A percentile compares a stretch with the other conserved stretches of the same genome.
phyloP scores from a whole-genome alignment of 2,797 vertebrate species.

The Sarcoramphus papa region DNA sequence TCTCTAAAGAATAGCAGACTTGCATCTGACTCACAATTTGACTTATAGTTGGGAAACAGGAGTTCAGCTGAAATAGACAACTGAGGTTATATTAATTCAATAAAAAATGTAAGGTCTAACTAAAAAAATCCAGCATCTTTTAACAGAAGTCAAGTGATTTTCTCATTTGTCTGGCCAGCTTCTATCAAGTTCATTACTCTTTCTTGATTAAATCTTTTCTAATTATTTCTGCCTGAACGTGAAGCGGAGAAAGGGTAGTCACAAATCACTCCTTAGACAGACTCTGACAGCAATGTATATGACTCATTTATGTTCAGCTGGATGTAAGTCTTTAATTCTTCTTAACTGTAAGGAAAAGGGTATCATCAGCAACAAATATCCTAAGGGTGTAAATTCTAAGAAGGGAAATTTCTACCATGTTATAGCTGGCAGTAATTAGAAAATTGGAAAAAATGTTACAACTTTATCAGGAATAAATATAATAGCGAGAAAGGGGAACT shows the following conservation, averaged over 20 bases:
- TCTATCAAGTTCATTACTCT: slow-evolving; percentile 39
- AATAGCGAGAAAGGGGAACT: background rate
- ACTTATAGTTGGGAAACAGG: background rate
- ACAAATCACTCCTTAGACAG: slow-evolving; percentile 4
- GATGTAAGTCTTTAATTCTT: background rate
- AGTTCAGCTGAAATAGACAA: background rate
- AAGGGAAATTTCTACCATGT: background rate
- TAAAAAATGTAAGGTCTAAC: background rate
- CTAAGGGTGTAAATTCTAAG: background rate
- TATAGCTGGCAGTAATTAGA: background rate
- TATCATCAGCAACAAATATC: background rate
- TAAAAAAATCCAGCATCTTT: background rate
- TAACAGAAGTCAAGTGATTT: background rate
- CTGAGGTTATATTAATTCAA: background rate
- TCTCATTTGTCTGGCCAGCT: slow-evolving; percentile 22
- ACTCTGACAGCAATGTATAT: background rate
- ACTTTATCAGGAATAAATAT: background rate
- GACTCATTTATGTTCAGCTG: background rate
- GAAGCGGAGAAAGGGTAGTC: background rate
- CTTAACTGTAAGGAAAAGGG: background rate
- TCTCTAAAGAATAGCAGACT: background rate
- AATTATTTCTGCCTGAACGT: slow-evolving; percentile 20
- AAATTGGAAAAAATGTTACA: background rate
- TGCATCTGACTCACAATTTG: background rate
- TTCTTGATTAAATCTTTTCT: slow-evolving; percentile 58